Evolutionary conservation across 2,113 vertebrate species (phyloP).

Genomic region (Percopsis transmontana): DNA sequence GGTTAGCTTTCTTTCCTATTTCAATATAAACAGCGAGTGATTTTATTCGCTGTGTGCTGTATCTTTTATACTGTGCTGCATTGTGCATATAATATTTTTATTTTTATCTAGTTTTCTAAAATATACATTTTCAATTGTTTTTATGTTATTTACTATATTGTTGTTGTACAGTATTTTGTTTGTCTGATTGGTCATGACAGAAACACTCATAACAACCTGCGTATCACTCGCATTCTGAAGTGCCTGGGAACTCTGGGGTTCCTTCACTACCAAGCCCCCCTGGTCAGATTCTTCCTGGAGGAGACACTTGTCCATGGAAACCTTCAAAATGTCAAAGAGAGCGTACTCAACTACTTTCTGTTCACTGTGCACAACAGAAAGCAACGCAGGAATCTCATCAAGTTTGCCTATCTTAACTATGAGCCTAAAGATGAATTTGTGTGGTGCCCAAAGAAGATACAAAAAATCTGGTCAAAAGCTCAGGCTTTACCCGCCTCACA

Average conservation of each 20-base stretch:
- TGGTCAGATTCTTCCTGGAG: slow-evolving; percentile 88
- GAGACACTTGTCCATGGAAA: slow-evolving; percentile 78
- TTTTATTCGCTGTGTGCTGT: too few species aligned
- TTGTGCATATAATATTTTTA: too few species aligned
- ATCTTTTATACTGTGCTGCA: too few species aligned
- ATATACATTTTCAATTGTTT: too few species aligned
- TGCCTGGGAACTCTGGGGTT: slow-evolving; percentile 89
- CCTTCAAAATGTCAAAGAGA: slow-evolving; percentile 79
- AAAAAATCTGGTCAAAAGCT: slow-evolving; percentile 33
- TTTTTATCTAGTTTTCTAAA: too few species aligned
- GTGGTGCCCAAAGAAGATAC: slow-evolving; percentile 84
- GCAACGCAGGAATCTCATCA: slow-evolving; percentile 78
- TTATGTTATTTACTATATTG: too few species aligned
- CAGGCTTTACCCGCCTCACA: neutral
- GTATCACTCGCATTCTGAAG: slow-evolving; percentile 94
- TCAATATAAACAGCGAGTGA: too few species aligned
- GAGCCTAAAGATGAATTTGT: slow-evolving; percentile 73
- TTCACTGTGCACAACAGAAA: slow-evolving; percentile 81
- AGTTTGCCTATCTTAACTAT: slow-evolving; percentile 83
- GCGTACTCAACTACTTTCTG: slow-evolving; percentile 90
- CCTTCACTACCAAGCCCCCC: slow-evolving; percentile 81
- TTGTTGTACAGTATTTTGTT: neutral
- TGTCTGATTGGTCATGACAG: slow-evolving; percentile 57
- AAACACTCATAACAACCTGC: slow-evolving; percentile 86
- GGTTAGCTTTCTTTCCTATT: too few species aligned